Evolutionary conservation across 2,113 vertebrate species (phyloP).

Genomic region (Mormyrus iriodes): DNA sequence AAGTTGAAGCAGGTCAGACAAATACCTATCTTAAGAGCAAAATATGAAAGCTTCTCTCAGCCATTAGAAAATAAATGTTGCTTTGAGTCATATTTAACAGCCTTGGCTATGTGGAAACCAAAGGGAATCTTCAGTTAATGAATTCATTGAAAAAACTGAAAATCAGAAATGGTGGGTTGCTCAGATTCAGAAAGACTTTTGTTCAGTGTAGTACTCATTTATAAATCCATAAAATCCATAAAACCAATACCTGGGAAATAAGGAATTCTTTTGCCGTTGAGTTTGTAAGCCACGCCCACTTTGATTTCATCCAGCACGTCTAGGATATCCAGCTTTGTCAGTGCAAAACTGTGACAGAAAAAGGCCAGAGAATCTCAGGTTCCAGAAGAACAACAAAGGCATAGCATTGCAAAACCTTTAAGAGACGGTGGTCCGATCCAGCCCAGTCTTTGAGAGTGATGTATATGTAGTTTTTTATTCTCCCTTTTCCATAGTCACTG

Average conservation of each 20-base stretch:
- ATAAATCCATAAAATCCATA: no score
- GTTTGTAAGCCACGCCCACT: constrained; percentile 86
- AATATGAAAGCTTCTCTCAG: background rate
- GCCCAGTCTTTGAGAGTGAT: background rate
- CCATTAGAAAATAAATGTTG: background rate
- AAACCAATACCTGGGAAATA: constrained; percentile 83
- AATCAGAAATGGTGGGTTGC: background rate
- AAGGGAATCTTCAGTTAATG: background rate
- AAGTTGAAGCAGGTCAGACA: background rate
- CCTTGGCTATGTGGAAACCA: background rate
- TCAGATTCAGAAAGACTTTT: background rate
- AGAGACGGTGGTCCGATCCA: background rate
- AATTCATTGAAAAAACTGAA: background rate
- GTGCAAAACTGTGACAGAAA: constrained; percentile 71
- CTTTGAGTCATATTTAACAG: background rate
- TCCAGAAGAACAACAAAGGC: background rate
- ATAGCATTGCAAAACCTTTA: background rate
- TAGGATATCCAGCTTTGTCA: constrained; percentile 96
- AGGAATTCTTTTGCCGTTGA: constrained; percentile 88
- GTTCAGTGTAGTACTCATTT: background rate
- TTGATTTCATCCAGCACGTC: constrained; percentile 90
- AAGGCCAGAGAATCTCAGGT: background rate
- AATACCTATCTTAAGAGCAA: background rate
- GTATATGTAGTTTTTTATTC: background rate
- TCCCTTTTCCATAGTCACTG: background rate